phyloP scores from a whole-genome alignment of 2,888 invertebrate species.

The Cryptocephalus moraei region DNA sequence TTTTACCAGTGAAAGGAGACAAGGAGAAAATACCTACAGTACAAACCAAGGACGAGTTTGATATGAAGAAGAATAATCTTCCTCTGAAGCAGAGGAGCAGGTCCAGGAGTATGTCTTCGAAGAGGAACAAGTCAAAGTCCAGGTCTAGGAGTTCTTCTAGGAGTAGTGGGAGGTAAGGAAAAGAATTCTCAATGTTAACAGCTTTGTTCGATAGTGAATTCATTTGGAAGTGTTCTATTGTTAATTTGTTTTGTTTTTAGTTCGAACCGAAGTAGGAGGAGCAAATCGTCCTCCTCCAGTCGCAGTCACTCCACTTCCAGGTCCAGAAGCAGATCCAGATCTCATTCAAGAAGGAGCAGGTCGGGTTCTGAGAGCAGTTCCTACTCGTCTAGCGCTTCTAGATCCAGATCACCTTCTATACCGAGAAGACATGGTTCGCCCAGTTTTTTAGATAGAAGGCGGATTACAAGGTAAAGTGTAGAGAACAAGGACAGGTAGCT shows the following conservation, averaged over 20 bases:
- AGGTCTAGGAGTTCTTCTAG: constrained; percentile 41
- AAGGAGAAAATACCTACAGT: constrained; percentile 12
- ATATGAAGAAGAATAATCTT: constrained; percentile 17
- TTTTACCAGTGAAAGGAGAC: constrained; percentile 26
- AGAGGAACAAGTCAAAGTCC: constrained; percentile 22
- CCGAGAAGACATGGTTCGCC: constrained; percentile 88
- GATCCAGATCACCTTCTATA: constrained; percentile 54
- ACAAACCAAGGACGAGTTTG: constrained; percentile 21
- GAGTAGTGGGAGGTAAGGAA: constrained; percentile 35
- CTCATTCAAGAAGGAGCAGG: constrained; percentile 22
- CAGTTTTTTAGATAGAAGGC: constrained; percentile 82
- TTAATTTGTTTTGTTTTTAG: constrained; percentile 9
- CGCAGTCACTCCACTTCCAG: constrained; percentile 15
- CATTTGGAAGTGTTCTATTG: not conserved
- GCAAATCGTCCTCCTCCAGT: constrained; percentile 20
- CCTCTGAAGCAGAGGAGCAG: constrained; percentile 24
- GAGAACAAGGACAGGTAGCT: not conserved
- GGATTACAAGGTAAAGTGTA: constrained; percentile 79
- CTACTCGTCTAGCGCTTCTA: constrained; percentile 37
- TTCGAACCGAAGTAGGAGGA: constrained; percentile 10
- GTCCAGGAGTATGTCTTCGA: constrained; percentile 22
- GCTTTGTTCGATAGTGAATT: not conserved
- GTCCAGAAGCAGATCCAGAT: constrained; percentile 23
- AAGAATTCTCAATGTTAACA: not conserved
- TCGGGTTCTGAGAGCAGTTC: constrained; percentile 34